These are phyloP conservation scores for Poicephalus meyeri DNA, from an alignment of 2,113 vertebrate genomes.

Conservation along the genomic window DNA sequence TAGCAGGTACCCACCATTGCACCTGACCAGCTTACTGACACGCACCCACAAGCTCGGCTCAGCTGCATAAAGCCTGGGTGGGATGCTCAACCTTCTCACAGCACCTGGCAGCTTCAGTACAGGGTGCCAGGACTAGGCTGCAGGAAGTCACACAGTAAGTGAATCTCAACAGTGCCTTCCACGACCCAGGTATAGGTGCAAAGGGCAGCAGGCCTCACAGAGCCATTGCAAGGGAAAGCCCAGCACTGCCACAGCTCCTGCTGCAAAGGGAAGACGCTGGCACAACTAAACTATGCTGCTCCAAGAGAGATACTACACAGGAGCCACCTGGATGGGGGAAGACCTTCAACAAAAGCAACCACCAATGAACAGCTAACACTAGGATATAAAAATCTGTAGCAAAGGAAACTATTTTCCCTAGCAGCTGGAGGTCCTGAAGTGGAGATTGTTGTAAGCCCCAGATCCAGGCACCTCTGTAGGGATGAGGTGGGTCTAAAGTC, in stretches of 20 bases:
- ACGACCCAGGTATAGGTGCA: not conserved
- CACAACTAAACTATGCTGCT: not conserved
- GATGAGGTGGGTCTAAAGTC: accelerated
- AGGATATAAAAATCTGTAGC: accelerated
- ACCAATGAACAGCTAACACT: accelerated
- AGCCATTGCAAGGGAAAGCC: not conserved
- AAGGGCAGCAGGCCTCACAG: not conserved
- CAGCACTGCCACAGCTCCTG: not conserved
- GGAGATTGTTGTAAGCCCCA: accelerated
- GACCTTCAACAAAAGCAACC: not conserved
- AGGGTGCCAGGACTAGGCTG: too few species aligned
- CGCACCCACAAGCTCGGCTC: too few species aligned
- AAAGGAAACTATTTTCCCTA: not conserved
- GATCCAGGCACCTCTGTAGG: accelerated
- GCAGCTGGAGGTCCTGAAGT: not conserved
- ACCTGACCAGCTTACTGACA: not conserved
- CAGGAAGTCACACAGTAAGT: accelerated
- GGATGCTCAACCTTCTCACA: not conserved
- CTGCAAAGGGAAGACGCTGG: too few species aligned
- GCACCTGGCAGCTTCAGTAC: accelerated
- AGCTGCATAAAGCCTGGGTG: not conserved
- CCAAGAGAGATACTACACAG: not conserved
- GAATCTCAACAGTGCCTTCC: not conserved
- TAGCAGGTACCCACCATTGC: not conserved
- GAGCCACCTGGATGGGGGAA: accelerated